A percentile compares a stretch with the other conserved stretches of the same genome.
These are phyloP conservation scores for Cotesia vestalis DNA, from an alignment of 1,140 invertebrate genomes.

Conservation along the genomic window DNA sequence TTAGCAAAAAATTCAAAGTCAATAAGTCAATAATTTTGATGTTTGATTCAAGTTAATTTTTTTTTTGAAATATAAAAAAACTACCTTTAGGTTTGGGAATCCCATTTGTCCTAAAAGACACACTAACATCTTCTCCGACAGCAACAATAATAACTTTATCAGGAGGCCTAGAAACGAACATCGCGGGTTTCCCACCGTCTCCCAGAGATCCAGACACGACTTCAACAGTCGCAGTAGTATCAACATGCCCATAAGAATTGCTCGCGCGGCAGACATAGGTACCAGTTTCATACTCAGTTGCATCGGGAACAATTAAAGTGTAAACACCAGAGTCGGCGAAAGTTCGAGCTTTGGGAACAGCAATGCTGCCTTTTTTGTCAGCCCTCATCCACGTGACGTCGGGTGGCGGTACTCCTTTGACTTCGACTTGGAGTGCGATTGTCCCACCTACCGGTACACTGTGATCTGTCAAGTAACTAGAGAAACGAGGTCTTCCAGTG, in stretches of 20 bases:
- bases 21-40: too few species aligned
- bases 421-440: conserved; percentile 83
- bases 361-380: conserved; percentile 67
- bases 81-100: conserved; percentile 85
- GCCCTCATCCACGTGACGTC: conserved; percentile 80
- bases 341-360: conserved; percentile 69
- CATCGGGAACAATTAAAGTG: conserved; percentile 81
- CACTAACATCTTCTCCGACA: conserved; percentile 79
- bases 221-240: conserved; percentile 75
- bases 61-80: conserved; percentile 33
- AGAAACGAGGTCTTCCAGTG: conserved; percentile 73
- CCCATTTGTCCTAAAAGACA: conserved; percentile 81
- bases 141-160: conserved; percentile 78
- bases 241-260: conserved; percentile 80
- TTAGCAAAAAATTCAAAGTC: too few species aligned
- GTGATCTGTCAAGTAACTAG: conserved; percentile 76
- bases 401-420: conserved; percentile 67
- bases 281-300: conserved; percentile 84
- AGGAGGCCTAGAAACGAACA: conserved; percentile 77
- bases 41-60: too few species aligned
- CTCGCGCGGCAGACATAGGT: conserved; percentile 86
- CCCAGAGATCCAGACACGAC: conserved; percentile 70
- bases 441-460: conserved; percentile 79
- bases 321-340: conserved; percentile 86
- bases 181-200: conserved; percentile 76